Evolutionary conservation across 2,797 vertebrate species (phyloP), one percentile per base, ranked within the genome.

Genomic region (Anomalospiza imberbis): DNA sequence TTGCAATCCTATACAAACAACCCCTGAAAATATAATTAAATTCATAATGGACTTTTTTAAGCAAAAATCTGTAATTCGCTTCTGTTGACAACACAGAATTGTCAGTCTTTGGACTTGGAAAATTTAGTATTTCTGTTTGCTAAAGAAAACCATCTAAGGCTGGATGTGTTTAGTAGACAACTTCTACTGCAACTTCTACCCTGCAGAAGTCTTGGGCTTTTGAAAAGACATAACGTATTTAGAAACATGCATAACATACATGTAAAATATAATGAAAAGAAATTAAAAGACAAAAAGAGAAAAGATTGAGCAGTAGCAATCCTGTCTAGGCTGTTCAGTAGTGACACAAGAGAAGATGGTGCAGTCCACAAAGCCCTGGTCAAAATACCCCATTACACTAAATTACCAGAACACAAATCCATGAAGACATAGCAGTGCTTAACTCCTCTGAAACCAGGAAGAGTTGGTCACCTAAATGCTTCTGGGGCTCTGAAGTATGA

Each of bases 21-120:
- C 40, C 42, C 12, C 44, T 60, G 72, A 76, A 94, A 94, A 88
- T 79, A 60, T 58, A 94, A 95, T 94, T 96, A 91, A 86, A 83
- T 92, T 76, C 20, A 65, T 74, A 85, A 80, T 34, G 17, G 88
- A 81, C 17, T 67, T 75, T 87, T 84, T 61, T 6, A 85, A 87
- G 74, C 12, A 92, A 75, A 87, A 81, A 6, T 36, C 75, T 88
- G 24, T 31, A 53, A 65, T 92, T 93, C 2, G 6, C 19, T 88
- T 63, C 45, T 9, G 4, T 25, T 80, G 62, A 88, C 88, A 88
- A 50, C 36, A 73, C 10, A 66, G 66, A 83, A 78, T 45, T 80
- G 54, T 67, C 50, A 60, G 10, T 48, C 48, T 78, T 85, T 88
- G 71, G 51, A 79, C 62, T 20, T 72, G n/a, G 66, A 90, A 92